Percentiles rank a stretch among this genome's conserved stretches.
Evolutionary conservation across 2,888 invertebrate species (phyloP).

Genomic region (Pachydiplax longipennis): DNA sequence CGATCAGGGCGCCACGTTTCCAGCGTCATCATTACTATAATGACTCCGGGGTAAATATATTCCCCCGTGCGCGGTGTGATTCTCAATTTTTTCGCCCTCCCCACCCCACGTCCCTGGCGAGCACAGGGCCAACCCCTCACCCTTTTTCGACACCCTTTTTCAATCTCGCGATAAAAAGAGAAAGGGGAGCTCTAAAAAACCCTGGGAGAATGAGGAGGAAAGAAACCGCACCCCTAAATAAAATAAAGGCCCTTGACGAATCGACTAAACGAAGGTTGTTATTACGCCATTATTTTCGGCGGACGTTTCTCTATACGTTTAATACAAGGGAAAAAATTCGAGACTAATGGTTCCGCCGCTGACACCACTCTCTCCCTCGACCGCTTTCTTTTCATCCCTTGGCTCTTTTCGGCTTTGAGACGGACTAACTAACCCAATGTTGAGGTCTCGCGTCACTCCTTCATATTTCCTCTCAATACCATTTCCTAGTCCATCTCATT

Average conservation of each 20-base stretch:
- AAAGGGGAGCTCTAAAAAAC: not conserved
- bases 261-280: conserved; percentile 6
- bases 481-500: not conserved
- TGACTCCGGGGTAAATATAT: conserved; percentile 41
- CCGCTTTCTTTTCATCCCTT: not conserved
- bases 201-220: not conserved
- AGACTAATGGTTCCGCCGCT: not conserved
- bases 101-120: not conserved
- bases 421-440: conserved; percentile 35
- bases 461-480: too few relatives aligned
- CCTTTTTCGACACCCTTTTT: not conserved
- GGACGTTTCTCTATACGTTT: conserved; percentile 8
- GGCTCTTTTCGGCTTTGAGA: conserved; percentile 36
- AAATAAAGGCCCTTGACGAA: not conserved
- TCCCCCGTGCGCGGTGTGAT: conserved; percentile 4
- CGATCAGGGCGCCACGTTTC: conserved; percentile 26
- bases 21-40: conserved; percentile 41
- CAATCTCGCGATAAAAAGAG: not conserved
- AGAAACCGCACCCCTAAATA: not conserved
- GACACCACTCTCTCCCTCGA: not conserved
- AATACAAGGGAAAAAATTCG: not conserved
- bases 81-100: not conserved
- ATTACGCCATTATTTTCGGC: conserved; percentile 8
- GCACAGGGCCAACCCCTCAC: not conserved
- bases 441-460: not conserved